Base-by-base conservation (phyloP, 2,113 vertebrate species). In the Ammodytes dubius region DNA sequence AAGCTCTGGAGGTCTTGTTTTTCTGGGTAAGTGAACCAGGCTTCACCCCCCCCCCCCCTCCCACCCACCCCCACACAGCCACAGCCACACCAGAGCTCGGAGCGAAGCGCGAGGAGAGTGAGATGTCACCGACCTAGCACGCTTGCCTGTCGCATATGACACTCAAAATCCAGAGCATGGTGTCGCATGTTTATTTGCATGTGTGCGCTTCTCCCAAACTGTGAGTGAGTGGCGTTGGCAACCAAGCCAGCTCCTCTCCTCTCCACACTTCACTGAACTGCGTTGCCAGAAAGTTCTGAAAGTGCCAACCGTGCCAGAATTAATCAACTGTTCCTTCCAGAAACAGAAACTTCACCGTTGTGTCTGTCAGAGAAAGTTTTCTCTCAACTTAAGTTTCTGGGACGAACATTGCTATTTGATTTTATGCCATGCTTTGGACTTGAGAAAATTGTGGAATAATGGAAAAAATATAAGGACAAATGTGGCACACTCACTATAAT, bases 201-300 rank as follows among this genome's bases (percentile, higher is more conserved):
- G 80, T 43, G 58, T 49, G 70, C 57, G 74, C 83, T 60, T 61
- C 27, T 84, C 84, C 71, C 61, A 81, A 88, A 85, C 86, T 89
- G 81, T 81, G 87, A 87, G 81, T 81, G 87, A 87, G 74, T 91
- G 88, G 79, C 87, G 81, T 93, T 90, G 70, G 83, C 90, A 70
- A 57, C 11, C 63, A 77, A 88, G 89, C 87, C 89, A 87, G 87
- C 82, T 82, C 80, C 78, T 86, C 82, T 82, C 80, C 78, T 86
- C 81, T 89, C 83, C 85, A 87, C 91, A 90, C 91, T 85, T 89
- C 88, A 89, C 86, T 88, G 89, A 91, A 81, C 90, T 83, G 86
- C 80, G 84, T 84, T 86, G 85, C 86, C 84, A 83, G 83, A 89
- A 88, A 91, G 77, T 89, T 91, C 81, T 79, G 80, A 27, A 27